Percentiles rank a stretch among this genome's conserved stretches.
Evolutionary conservation across 2,888 invertebrate species (phyloP).

Genomic region (Pyrrhia umbra): DNA sequence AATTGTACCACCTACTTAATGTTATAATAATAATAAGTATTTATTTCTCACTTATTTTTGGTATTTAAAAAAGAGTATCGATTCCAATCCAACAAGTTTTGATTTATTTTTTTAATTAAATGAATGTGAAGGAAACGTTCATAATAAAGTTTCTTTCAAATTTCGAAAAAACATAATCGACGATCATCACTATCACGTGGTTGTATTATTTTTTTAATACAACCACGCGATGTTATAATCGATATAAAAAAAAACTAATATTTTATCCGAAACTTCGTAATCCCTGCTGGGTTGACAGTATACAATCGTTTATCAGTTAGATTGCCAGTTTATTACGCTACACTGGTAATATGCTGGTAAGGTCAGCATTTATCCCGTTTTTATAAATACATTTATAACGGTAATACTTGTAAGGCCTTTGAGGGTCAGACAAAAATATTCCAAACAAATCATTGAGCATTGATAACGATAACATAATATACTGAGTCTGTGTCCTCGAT

Average conservation of each 20-base stretch:
- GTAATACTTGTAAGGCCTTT: constrained; percentile 29
- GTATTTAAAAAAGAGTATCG: too few relatives aligned
- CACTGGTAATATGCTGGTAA: constrained; percentile 21
- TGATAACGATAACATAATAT: constrained; percentile 12
- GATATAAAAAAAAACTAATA: too few relatives aligned
- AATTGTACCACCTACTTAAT: not conserved
- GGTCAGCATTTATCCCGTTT: constrained; percentile 39
- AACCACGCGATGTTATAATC: too few relatives aligned
- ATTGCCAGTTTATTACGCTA: constrained; percentile 31
- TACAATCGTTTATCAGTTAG: constrained; percentile 32
- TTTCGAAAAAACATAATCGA: too few relatives aligned
- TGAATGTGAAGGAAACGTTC: too few relatives aligned
- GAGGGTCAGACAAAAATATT: not conserved
- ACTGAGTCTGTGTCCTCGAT: not conserved
- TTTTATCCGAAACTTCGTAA: constrained; percentile 2
- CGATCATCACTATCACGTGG: too few relatives aligned
- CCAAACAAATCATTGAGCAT: not conserved
- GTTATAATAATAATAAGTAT: not conserved
- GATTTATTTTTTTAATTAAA: too few relatives aligned
- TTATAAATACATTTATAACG: constrained; percentile 26
- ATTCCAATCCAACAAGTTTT: too few relatives aligned
- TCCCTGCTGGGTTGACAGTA: constrained; percentile 47
- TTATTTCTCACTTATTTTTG: too few relatives aligned
- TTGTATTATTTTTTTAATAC: too few relatives aligned
- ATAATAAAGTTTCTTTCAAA: too few relatives aligned